These are phyloP conservation scores for Zhuqinia jingwanae DNA, from an alignment of 2,888 invertebrate genomes.

Conservation along the genomic window DNA sequence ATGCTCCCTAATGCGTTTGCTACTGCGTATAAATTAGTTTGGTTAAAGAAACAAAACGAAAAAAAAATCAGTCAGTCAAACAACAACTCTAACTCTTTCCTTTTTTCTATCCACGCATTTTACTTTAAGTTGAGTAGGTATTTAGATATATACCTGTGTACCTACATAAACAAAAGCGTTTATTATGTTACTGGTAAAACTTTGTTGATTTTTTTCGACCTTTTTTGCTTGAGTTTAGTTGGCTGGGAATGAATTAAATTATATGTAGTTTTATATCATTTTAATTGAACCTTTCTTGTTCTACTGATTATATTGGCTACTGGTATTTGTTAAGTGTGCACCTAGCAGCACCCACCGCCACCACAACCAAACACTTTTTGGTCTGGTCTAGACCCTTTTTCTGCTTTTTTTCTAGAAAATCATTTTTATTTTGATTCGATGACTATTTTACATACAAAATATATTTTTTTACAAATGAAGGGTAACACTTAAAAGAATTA, in stretches of 20 bases:
- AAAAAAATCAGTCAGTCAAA: constrained; percentile 47
- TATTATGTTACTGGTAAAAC: too few species aligned
- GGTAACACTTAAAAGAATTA: constrained; percentile 36
- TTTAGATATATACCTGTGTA: neutral
- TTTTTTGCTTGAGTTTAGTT: neutral
- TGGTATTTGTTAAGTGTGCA: constrained; percentile 26
- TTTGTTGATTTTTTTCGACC: too few species aligned
- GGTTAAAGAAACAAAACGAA: neutral
- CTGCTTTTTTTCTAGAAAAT: neutral
- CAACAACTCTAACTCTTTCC: too few species aligned
- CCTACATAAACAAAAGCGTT: neutral
- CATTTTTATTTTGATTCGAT: constrained; percentile 15
- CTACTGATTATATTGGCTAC: constrained; percentile 32
- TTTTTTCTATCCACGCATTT: constrained; percentile 22
- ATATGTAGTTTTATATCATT: constrained; percentile 26
- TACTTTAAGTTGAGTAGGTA: neutral
- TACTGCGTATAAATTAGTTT: constrained; percentile 25
- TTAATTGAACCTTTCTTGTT: constrained; percentile 61
- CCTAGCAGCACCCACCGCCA: too few species aligned
- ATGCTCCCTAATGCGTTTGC: constrained; percentile 26
- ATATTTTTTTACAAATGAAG: constrained; percentile 48
- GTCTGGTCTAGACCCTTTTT: too few species aligned
- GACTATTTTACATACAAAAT: constrained; percentile 49
- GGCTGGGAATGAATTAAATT: constrained; percentile 45
- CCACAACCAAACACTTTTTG: too few species aligned